phyloP scores from a whole-genome alignment of 2,888 invertebrate genomes.

The Xanthia icteritia region DNA sequence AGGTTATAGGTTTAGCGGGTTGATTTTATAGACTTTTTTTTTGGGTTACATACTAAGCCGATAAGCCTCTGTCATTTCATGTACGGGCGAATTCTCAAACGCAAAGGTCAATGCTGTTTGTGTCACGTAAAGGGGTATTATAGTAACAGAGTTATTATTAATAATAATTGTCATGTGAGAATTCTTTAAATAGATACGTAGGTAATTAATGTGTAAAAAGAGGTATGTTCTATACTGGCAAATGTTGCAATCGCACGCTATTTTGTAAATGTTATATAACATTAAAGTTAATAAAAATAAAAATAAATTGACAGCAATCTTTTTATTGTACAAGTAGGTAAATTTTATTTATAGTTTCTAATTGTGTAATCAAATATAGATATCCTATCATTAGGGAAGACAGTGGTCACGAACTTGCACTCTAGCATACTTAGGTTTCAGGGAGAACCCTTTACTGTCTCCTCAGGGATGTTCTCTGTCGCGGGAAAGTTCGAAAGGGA shows the following conservation, averaged over 20 bases:
- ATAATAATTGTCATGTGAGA: background rate
- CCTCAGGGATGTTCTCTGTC: background rate
- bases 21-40: slow-evolving; percentile 51
- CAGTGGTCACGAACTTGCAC: background rate
- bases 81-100: background rate
- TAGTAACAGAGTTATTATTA: background rate
- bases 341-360: background rate
- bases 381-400: background rate
- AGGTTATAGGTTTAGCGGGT: slow-evolving; percentile 43
- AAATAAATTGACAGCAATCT: background rate
- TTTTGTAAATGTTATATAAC: background rate
- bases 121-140: background rate
- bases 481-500: too few relatives aligned
- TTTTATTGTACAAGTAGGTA: too few relatives aligned
- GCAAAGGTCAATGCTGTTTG: background rate
- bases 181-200: background rate
- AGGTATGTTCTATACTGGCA: background rate
- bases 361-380: background rate
- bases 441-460: background rate
- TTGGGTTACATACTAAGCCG: slow-evolving; percentile 2
- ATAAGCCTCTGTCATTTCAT: slow-evolving; percentile 15
- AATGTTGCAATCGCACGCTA: background rate
- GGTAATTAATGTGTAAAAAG: background rate
- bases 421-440: background rate
- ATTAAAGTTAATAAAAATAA: too few relatives aligned